These are phyloP conservation scores for Podargus strigoides DNA, from an alignment of 2,797 vertebrate genomes.

Conservation along the genomic window DNA sequence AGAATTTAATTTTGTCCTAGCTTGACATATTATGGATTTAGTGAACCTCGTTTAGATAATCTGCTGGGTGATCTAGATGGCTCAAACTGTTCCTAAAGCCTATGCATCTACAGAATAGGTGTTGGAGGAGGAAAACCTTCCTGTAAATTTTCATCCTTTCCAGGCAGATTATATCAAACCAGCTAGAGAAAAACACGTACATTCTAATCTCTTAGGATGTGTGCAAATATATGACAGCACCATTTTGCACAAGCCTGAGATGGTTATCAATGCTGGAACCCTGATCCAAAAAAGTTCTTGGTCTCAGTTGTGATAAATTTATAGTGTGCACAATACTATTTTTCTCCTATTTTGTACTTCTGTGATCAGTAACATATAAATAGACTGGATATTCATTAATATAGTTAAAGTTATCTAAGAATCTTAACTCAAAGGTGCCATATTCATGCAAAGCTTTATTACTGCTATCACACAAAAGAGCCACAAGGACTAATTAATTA, in stretches of 20 bases:
- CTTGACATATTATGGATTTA: not conserved
- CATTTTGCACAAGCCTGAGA: not conserved
- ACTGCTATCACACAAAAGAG: conserved; percentile 20
- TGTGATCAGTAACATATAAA: not conserved
- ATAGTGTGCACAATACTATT: not conserved
- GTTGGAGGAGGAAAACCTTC: not conserved
- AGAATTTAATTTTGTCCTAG: not conserved
- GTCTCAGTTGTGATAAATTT: not conserved
- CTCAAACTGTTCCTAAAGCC: not conserved
- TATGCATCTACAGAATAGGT: not conserved
- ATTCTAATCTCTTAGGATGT: not conserved
- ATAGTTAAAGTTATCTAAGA: conserved; percentile 6
- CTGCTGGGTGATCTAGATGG: not conserved
- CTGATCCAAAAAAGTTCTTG: not conserved
- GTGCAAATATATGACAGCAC: not conserved
- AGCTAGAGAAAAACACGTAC: not conserved
- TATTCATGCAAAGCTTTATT: conserved; percentile 34
- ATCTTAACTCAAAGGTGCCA: not conserved
- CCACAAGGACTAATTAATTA: conserved; percentile 51
- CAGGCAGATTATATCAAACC: not conserved
- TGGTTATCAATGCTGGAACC: not conserved
- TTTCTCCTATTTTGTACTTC: not conserved
- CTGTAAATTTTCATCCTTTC: not conserved
- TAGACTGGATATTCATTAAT: not conserved
- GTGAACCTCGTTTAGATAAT: not conserved